A percentile compares a stretch with the other conserved stretches of the same genome.
Conservation (phyloP, 2,888 invertebrate genomes). For the Entomobrya multifasciata region DNA sequence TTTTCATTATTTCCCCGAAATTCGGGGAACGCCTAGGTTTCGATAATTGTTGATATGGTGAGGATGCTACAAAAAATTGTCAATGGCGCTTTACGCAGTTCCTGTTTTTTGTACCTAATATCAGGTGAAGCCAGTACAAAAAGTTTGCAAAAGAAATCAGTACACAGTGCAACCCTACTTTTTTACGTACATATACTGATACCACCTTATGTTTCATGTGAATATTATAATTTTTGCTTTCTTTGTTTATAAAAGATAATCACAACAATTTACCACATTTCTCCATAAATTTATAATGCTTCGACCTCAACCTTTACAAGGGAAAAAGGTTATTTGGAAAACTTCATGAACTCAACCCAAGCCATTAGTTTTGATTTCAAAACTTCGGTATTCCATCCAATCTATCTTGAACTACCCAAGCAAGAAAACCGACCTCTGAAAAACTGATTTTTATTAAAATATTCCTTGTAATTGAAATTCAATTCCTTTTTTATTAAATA, state of each 20-base stretch:
- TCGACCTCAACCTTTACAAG: constrained; percentile 13
- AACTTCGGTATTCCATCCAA: not conserved
- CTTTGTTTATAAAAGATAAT: not conserved
- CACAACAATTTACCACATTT: constrained; percentile 43
- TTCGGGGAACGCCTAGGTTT: no score
- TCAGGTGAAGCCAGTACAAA: not conserved
- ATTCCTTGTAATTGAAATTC: constrained; percentile 5
- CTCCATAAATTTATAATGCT: constrained; percentile 35
- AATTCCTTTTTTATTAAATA: constrained; percentile 9
- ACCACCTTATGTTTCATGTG: constrained; percentile 1
- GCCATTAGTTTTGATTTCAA: not conserved
- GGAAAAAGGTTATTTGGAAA: not conserved
- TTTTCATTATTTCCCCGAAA: no score
- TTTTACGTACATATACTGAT: no score
- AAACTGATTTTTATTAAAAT: not conserved
- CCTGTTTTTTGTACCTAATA: no score
- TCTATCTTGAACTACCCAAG: not conserved
- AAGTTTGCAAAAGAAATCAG: not conserved
- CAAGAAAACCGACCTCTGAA: not conserved
- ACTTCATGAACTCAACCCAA: not conserved
- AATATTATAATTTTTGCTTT: constrained; percentile 14
- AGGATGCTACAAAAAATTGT: no score
- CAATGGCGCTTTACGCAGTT: no score
- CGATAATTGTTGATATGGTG: no score
- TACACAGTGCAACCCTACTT: no score